Evolutionary conservation across 2,888 invertebrate species (phyloP).

Genomic region (Branchipolynoe longqiensis): DNA sequence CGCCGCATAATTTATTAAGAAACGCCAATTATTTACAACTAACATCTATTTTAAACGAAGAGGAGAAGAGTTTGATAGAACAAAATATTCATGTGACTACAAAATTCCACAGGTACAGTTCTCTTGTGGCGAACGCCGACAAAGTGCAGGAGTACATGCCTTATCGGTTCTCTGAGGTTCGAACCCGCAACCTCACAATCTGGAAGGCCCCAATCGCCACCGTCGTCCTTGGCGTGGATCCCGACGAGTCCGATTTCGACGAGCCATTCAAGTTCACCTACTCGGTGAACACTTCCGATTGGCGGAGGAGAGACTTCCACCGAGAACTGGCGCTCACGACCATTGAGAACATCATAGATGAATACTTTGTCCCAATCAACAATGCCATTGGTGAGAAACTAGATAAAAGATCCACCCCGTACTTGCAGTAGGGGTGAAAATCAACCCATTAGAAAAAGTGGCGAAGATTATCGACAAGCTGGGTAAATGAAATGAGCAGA

Average conservation of each 20-base stretch:
- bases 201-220: constrained; percentile 25
- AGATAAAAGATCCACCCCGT: too few species aligned
- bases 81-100: too few species aligned
- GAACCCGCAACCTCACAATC: not conserved
- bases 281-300: not conserved
- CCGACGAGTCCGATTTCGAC: not conserved
- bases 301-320: constrained; percentile 23
- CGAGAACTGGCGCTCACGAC: not conserved
- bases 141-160: constrained; percentile 46
- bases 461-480: too few species aligned
- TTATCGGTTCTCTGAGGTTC: constrained; percentile 23
- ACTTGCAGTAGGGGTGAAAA: too few species aligned
- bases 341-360: not conserved
- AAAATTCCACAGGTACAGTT: too few species aligned
- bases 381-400: too few species aligned
- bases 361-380: constrained; percentile 34
- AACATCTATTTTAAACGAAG: too few species aligned
- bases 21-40: too few species aligned
- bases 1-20: too few species aligned
- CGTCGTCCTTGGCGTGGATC: not conserved
- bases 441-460: too few species aligned
- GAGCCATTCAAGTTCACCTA: not conserved
- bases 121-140: not conserved
- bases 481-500: too few species aligned
- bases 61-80: too few species aligned